These are phyloP conservation scores for Drosophila fungiperda DNA, from an alignment of 2,888 invertebrate species.

Conservation along the genomic window DNA sequence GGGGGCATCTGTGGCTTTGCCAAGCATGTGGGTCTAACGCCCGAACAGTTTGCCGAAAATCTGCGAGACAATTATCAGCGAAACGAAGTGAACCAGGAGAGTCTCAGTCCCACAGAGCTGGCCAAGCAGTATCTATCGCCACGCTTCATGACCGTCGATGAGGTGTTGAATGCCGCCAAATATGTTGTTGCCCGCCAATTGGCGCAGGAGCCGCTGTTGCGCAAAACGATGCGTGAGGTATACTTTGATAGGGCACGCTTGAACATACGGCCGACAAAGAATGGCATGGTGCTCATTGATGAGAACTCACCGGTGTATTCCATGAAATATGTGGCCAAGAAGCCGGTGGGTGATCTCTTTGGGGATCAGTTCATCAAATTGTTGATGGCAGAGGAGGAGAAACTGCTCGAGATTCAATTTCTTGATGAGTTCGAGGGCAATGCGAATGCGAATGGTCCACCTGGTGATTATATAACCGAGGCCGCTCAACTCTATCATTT, in stretches of 20 bases:
- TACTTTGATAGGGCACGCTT: slow-evolving; percentile 95
- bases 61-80: slow-evolving; percentile 97
- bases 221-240: slow-evolving; percentile 93
- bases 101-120: slow-evolving; percentile 92
- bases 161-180: slow-evolving; percentile 95
- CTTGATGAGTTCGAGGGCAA: slow-evolving; percentile 92
- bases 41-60: slow-evolving; percentile 98
- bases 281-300: slow-evolving; percentile 97
- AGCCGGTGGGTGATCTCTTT: slow-evolving; percentile 94
- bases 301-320: slow-evolving; percentile 95
- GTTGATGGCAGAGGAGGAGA: slow-evolving; percentile 92
- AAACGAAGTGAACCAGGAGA: slow-evolving; percentile 97
- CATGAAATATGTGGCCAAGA: slow-evolving; percentile 96
- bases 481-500: slow-evolving; percentile 89
- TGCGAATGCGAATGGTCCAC: slow-evolving; percentile 85
- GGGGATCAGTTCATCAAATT: slow-evolving; percentile 96
- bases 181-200: slow-evolving; percentile 98
- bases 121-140: slow-evolving; percentile 91
- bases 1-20: slow-evolving; percentile 94
- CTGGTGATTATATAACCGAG: slow-evolving; percentile 93
- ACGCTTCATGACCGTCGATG: slow-evolving; percentile 90
- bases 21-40: slow-evolving; percentile 95
- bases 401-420: slow-evolving; percentile 90
- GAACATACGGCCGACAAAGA: slow-evolving; percentile 92
- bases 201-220: slow-evolving; percentile 94